Evolutionary conservation across 30 jellyfish, hydroid and myxozoan genomes (phyloP).

Genomic region (Haliclystus octoradiatus): DNA sequence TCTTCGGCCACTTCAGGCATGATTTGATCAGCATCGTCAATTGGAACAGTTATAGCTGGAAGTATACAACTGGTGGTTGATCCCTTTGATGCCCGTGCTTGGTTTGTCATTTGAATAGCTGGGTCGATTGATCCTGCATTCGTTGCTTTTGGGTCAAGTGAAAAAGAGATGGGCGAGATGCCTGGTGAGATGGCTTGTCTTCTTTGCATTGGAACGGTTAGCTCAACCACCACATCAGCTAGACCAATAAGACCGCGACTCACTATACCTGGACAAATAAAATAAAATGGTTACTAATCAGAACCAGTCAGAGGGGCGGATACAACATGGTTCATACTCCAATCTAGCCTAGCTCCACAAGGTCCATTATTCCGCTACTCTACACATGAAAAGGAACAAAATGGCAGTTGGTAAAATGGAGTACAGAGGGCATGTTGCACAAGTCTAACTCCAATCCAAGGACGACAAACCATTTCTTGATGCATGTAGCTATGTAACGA

Average conservation of each 20-base stretch:
- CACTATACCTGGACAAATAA: conserved; percentile 28
- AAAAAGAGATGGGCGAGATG: conserved; percentile 40
- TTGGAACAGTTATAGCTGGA: not conserved
- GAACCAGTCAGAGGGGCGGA: too few species aligned
- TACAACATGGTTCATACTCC: too few species aligned
- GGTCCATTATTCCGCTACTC: too few species aligned
- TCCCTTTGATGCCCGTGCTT: not conserved
- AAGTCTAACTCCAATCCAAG: too few species aligned
- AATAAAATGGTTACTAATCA: not conserved
- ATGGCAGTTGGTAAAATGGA: too few species aligned
- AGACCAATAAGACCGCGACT: conserved; percentile 52
- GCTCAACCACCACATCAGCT: conserved; percentile 72
- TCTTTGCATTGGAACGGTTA: conserved; percentile 75
- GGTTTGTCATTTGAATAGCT: conserved; percentile 4
- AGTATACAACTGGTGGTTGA: not conserved
- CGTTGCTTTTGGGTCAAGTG: conserved; percentile 13
- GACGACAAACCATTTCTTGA: too few species aligned
- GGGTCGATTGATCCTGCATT: conserved; percentile 21
- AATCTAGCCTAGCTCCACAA: too few species aligned
- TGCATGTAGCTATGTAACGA: too few species aligned
- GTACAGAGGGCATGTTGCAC: too few species aligned
- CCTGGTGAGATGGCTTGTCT: conserved; percentile 60
- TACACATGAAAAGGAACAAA: too few species aligned
- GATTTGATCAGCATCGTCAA: not conserved
- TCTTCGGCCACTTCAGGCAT: not conserved